These are phyloP conservation scores for Todiramphus chloris DNA, from an alignment of 2,113 vertebrate genomes.

Conservation along the genomic window DNA sequence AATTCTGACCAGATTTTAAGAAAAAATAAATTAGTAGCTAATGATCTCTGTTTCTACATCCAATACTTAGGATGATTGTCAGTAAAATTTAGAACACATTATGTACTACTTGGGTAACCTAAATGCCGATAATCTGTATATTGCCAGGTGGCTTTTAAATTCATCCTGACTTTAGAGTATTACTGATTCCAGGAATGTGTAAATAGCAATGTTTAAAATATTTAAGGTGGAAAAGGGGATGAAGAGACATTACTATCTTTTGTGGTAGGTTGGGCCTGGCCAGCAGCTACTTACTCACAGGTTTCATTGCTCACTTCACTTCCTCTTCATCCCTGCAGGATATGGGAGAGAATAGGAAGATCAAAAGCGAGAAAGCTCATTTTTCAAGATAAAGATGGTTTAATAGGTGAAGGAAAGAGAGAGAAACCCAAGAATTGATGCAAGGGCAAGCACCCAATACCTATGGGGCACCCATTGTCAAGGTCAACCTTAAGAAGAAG, in stretches of 20 bases:
- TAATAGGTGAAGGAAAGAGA: neutral
- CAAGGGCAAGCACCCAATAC: neutral
- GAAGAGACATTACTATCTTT: neutral
- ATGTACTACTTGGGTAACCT: neutral
- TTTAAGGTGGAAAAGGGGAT: neutral
- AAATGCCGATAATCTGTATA: neutral
- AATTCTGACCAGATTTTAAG: neutral
- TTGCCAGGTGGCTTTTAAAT: neutral
- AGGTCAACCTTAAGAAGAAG: neutral
- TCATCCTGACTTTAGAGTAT: neutral
- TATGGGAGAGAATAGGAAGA: neutral
- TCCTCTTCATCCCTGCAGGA: neutral
- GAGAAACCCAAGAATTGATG: neutral
- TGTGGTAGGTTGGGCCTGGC: neutral
- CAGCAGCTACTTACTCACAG: neutral
- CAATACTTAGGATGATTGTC: neutral
- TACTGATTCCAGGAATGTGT: neutral
- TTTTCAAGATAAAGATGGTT: neutral
- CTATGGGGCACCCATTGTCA: neutral
- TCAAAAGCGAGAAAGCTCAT: neutral
- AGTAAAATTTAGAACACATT: neutral
- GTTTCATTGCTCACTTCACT: neutral
- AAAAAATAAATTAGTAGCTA: neutral
- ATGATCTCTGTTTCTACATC: neutral
- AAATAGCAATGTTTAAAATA: neutral